Evolutionary conservation across 2,888 invertebrate species (phyloP).

Genomic region (Endomychus coccineus): DNA sequence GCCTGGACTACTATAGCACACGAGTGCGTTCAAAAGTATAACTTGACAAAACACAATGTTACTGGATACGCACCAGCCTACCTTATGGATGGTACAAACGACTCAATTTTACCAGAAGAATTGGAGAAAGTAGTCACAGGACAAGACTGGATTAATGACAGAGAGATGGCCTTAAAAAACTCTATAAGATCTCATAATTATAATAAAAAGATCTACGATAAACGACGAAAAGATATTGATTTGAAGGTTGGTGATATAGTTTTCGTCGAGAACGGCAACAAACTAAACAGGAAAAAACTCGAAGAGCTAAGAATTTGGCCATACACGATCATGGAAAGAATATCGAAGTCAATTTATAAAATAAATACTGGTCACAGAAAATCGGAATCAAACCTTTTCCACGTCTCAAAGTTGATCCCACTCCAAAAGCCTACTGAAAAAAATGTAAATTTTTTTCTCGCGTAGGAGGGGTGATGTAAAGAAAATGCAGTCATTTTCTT

Average conservation of each 20-base stretch:
- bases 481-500: no score
- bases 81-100: constrained; percentile 18
- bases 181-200: constrained; percentile 20
- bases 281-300: constrained; percentile 20
- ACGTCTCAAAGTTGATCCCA: constrained; percentile 11
- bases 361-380: constrained; percentile 13
- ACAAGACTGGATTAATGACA: constrained; percentile 8
- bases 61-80: constrained; percentile 22
- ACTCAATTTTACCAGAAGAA: constrained; percentile 18
- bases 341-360: constrained; percentile 13
- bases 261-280: constrained; percentile 22
- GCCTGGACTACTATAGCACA: constrained; percentile 23
- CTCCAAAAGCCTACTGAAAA: no score
- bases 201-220: constrained; percentile 19
- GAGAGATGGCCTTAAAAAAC: constrained; percentile 18
- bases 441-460: no score
- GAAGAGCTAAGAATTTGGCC: constrained; percentile 21
- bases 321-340: constrained; percentile 13
- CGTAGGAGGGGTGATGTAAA: no score
- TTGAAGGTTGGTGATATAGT: constrained; percentile 23
- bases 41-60: constrained; percentile 26
- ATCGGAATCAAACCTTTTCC: constrained; percentile 11
- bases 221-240: constrained; percentile 17
- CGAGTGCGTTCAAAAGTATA: constrained; percentile 27
- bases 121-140: constrained; percentile 11